Evolutionary conservation across 2,113 vertebrate genomes (phyloP).

Genomic region (Heterochromis multidens): DNA sequence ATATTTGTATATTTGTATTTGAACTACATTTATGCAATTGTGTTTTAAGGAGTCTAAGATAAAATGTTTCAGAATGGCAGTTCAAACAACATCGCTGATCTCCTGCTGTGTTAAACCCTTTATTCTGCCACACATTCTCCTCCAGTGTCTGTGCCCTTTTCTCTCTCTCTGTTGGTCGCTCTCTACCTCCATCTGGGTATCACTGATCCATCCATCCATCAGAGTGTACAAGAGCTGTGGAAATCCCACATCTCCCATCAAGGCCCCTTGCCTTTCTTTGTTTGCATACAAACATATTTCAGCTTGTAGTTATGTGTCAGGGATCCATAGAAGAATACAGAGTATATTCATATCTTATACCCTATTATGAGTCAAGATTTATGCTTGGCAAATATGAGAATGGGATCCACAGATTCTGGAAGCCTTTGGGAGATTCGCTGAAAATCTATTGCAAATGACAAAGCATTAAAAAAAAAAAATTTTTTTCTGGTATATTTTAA

Average conservation of each 20-base stretch:
- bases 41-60: neutral
- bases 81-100: neutral
- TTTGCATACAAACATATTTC: constrained; percentile 67
- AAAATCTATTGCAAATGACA: constrained; percentile 38
- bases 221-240: constrained; percentile 28
- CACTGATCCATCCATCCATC: constrained; percentile 59
- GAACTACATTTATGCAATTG: neutral
- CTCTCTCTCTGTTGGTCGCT: neutral
- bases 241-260: constrained; percentile 64
- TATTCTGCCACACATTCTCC: neutral
- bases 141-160: neutral
- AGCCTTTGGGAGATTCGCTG: constrained; percentile 1
- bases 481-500: neutral
- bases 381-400: constrained; percentile 23
- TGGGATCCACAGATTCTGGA: constrained; percentile 18
- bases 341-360: neutral
- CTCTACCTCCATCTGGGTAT: constrained; percentile 22
- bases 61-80: neutral
- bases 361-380: constrained; percentile 40
- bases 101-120: neutral
- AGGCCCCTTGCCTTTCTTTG: constrained; percentile 16
- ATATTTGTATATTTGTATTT: neutral
- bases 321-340: neutral
- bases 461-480: neutral
- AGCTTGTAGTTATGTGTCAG: constrained; percentile 50